phyloP scores from a whole-genome alignment of 2,888 invertebrate genomes.

The Caenorhabditis sulstoni region DNA sequence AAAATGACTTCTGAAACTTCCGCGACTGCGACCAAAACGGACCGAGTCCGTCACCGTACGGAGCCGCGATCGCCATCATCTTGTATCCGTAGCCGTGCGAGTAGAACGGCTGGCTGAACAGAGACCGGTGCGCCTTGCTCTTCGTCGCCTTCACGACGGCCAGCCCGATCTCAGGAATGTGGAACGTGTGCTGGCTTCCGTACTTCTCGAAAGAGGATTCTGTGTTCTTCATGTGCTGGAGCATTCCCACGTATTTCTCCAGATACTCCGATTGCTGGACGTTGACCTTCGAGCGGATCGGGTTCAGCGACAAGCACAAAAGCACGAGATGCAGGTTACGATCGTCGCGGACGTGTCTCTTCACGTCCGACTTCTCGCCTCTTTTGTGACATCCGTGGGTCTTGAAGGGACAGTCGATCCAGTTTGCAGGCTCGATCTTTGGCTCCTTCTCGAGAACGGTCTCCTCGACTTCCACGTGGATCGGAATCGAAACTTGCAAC shows the following conservation, averaged over 20 bases:
- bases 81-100: constrained; percentile 55
- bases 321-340: constrained; percentile 50
- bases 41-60: constrained; percentile 57
- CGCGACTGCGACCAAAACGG: not conserved
- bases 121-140: constrained; percentile 36
- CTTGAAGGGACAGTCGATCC: constrained; percentile 55
- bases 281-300: constrained; percentile 40
- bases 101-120: constrained; percentile 57
- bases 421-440: not conserved
- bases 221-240: constrained; percentile 25
- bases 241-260: constrained; percentile 44
- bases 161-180: constrained; percentile 52
- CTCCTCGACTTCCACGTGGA: constrained; percentile 36
- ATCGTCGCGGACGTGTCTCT: constrained; percentile 56
- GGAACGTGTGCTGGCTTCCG: constrained; percentile 50
- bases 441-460: too few relatives aligned
- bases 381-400: constrained; percentile 56
- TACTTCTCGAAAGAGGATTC: constrained; percentile 51
- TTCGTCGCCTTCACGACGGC: constrained; percentile 54
- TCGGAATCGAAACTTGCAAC: constrained; percentile 31
- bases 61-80: constrained; percentile 51
- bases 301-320: constrained; percentile 48
- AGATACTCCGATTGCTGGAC: constrained; percentile 44
- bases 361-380: constrained; percentile 47
- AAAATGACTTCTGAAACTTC: not conserved